Evolutionary conservation across 2,888 invertebrate genomes (phyloP), one percentile per base, ranked within the genome.

Genomic region (Nowickia ferox): DNA sequence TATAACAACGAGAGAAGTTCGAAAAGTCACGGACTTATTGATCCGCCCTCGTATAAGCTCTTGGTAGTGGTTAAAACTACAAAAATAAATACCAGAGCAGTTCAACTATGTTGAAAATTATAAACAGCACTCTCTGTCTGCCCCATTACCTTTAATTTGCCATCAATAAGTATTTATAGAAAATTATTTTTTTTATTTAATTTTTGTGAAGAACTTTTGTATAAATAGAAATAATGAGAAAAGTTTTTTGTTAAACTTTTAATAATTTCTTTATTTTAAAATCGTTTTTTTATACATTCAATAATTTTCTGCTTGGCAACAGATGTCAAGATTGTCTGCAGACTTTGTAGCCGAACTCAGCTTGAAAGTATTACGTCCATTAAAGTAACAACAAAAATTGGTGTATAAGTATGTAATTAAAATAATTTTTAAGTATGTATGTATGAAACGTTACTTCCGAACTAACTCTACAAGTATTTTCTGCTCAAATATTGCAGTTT

Each of bases 191-290:
- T 57, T 61, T 30, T 19, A 55, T 53, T 11, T 1, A 55, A n/a
- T 44, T 44, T 71, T 55, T 17, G 1, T 30, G 44, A 55, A 30
- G 1, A 46, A 46, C 59, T 72, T 72, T 17, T 11, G 30, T 17
- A 30, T 59, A 59, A 59, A 30, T 59, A 72, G 30, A 30, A 48
- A 48, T 17, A 17, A 59, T 59, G 59, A 8, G 57, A 48, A 72
- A 72, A 59, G 46, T 72, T 42, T 15, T 51, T 38, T 68, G 51
- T 38, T 38, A 40, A 51, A 40, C 53, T 53, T 68, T 51, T 17
- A 17, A n/a, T 38, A 66, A 38, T n/a, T 66, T 48, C 1, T n/a
- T 66, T 38, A n/a, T 68, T 51, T 19, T 40, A 40, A 53, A 53
- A 38, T 68, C 40, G 11, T 40, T 53, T 61, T 15, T 30, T 19